These are phyloP conservation scores for Chrysopa pallens DNA, from an alignment of 1,140 invertebrate species.

Conservation along the genomic window DNA sequence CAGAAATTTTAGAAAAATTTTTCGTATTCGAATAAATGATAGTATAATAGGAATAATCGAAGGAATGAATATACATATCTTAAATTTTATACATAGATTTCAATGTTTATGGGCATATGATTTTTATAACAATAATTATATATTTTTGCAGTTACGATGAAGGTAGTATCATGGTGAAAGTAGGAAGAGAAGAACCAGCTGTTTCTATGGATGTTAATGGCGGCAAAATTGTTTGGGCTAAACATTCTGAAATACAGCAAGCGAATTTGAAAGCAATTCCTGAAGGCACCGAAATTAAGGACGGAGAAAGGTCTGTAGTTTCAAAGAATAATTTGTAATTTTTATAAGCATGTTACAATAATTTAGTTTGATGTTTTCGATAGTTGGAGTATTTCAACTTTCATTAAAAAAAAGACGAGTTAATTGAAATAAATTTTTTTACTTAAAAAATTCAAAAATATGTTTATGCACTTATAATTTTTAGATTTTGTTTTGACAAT, in stretches of 20 bases:
- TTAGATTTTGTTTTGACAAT: too few species aligned
- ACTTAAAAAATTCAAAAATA: too few species aligned
- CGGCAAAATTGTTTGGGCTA: slow-evolving; percentile 97
- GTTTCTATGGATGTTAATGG: slow-evolving; percentile 97
- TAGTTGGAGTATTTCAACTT: too few species aligned
- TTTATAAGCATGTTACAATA: background rate
- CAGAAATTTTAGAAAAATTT: too few species aligned
- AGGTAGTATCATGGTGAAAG: slow-evolving; percentile 93
- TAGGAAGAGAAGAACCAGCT: slow-evolving; percentile 95
- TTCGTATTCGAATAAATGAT: too few species aligned
- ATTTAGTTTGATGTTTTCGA: background rate
- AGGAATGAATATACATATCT: too few species aligned
- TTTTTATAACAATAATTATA: background rate
- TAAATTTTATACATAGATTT: too few species aligned
- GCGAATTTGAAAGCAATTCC: slow-evolving; percentile 81
- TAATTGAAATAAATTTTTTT: too few species aligned
- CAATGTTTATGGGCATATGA: background rate
- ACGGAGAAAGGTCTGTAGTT: slow-evolving; percentile 15
- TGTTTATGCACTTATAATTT: too few species aligned
- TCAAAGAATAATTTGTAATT: background rate
- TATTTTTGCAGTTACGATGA: slow-evolving; percentile 64
- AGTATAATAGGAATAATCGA: too few species aligned
- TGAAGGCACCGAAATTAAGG: slow-evolving; percentile 33
- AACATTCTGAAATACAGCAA: slow-evolving; percentile 95
- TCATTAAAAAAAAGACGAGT: too few species aligned